Evolutionary conservation across 1,140 invertebrate genomes (phyloP).

Genomic region (Nebria ingens): DNA sequence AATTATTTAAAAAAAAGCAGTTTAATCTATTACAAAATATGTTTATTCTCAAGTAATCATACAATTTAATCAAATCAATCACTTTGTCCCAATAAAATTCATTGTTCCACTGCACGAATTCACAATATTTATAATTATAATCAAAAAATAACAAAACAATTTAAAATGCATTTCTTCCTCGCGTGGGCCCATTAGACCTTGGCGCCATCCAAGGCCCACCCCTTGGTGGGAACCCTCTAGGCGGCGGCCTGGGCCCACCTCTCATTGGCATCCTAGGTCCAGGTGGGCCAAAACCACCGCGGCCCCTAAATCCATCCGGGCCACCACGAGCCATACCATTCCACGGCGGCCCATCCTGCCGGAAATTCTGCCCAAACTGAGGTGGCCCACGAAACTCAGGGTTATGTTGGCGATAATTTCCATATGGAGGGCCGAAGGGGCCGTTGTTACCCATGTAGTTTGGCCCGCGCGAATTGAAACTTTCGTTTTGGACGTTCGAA

Average conservation of each 20-base stretch:
- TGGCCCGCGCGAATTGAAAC: background rate
- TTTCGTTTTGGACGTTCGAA: background rate
- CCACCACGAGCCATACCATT: background rate
- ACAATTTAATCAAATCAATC: too few species aligned
- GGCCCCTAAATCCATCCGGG: background rate
- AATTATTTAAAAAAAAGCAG: too few species aligned
- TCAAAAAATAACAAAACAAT: too few species aligned
- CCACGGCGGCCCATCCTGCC: background rate
- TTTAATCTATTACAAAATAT: too few species aligned
- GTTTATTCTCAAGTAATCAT: too few species aligned
- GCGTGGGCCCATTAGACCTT: background rate
- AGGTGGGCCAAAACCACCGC: background rate
- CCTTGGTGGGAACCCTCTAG: background rate
- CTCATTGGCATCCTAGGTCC: background rate
- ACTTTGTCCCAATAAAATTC: too few species aligned
- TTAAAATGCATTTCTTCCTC: background rate
- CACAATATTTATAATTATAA: too few species aligned
- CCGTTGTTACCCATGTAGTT: background rate
- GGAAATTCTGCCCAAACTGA: background rate
- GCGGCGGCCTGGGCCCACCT: background rate
- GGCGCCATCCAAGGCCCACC: too few species aligned
- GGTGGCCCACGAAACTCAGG: background rate
- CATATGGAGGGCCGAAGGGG: background rate
- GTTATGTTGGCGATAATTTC: background rate
- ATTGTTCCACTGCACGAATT: too few species aligned